phyloP scores from a whole-genome alignment of 2,113 vertebrate species.

The Mystacornis crossleyi region DNA sequence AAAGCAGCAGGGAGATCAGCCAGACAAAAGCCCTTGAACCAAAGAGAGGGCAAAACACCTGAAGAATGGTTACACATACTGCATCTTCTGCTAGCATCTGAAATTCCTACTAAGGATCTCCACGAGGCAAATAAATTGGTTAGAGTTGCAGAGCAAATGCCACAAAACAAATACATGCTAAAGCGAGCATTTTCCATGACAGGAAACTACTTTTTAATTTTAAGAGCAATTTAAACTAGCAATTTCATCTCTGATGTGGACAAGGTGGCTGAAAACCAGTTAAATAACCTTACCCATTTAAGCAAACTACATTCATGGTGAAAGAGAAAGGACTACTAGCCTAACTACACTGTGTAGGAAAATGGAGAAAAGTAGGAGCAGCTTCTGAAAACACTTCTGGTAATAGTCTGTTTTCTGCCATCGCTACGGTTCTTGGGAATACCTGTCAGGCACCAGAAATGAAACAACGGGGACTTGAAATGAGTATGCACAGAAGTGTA shows the following conservation, averaged over 20 bases:
- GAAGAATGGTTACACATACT: neutral
- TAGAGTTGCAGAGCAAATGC: neutral
- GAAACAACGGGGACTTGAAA: neutral
- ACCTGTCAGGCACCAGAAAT: neutral
- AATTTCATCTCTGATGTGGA: neutral
- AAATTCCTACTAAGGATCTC: neutral
- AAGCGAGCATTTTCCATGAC: neutral
- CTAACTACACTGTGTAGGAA: neutral
- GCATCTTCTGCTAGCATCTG: neutral
- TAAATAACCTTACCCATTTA: neutral
- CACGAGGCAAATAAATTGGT: neutral
- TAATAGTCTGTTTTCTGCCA: neutral
- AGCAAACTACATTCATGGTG: neutral
- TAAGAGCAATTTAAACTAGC: neutral
- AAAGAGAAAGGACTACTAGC: neutral
- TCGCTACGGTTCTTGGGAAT: neutral
- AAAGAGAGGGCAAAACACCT: fast-evolving
- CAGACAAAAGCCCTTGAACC: conserved; percentile 77
- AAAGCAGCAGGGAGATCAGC: conserved; percentile 79
- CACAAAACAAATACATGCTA: neutral
- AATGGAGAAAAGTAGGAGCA: neutral
- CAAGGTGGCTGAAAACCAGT: neutral
- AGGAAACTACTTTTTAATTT: neutral
- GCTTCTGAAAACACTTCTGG: neutral
- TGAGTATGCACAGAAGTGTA: neutral